A percentile compares a stretch with the other conserved stretches of the same genome.
Conservation (phyloP, 2,113 vertebrate genomes). For the Daboia siamensis region DNA sequence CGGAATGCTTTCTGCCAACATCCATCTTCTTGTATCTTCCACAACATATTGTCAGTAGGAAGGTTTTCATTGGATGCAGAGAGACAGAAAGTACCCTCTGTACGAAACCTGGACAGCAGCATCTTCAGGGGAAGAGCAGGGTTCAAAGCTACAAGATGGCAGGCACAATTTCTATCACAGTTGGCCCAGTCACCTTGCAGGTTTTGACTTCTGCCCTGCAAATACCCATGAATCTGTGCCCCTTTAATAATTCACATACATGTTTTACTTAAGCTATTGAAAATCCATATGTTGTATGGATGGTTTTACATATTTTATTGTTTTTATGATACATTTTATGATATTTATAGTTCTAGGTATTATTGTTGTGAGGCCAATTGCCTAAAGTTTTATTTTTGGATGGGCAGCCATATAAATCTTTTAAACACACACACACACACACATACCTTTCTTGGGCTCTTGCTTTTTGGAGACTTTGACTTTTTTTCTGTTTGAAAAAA, state of each 20-base stretch:
- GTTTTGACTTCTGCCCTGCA: neutral
- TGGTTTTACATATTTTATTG: neutral
- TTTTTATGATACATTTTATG: neutral
- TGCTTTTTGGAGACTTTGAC: conserved; percentile 71
- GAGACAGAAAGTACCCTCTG: neutral
- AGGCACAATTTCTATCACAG: neutral
- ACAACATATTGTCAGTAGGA: neutral
- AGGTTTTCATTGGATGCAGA: neutral
- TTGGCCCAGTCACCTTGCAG: neutral
- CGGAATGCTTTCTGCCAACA: no score
- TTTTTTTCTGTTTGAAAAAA: conserved; percentile 76
- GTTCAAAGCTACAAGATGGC: neutral
- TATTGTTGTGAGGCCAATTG: neutral
- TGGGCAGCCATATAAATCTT: neutral
- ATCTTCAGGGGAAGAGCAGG: neutral
- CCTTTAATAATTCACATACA: neutral
- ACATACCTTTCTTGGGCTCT: conserved; percentile 79
- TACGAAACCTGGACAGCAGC: neutral
- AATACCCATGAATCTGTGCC: neutral
- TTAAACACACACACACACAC: neutral
- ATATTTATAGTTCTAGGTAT: neutral
- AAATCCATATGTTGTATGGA: neutral
- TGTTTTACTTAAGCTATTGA: neutral
- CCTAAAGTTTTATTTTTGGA: neutral
- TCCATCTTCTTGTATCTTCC: no score